Percentiles rank a stretch among this genome's conserved stretches.
Conservation (phyloP, 2,797 vertebrate species). For the Sphaeramia orbicularis region DNA sequence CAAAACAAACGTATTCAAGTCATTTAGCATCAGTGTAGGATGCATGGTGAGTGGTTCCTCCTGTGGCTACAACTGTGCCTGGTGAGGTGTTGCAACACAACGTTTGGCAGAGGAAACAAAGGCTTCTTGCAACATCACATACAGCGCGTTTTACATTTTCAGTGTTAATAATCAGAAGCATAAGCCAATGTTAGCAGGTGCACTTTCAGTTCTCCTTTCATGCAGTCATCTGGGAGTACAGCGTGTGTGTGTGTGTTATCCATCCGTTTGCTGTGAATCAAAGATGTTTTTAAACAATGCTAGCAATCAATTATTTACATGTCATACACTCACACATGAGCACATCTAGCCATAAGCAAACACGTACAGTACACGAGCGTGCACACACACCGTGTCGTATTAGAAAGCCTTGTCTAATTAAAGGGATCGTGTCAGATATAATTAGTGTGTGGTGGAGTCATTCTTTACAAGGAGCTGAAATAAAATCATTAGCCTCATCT, state of each 20-base stretch:
- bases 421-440: conserved; percentile 35
- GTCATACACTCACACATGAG: conserved; percentile 13
- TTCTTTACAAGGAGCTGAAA: conserved; percentile 35
- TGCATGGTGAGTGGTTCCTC: conserved; percentile 18
- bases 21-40: not conserved
- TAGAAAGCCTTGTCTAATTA: conserved; percentile 37
- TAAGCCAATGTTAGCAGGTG: conserved; percentile 5
- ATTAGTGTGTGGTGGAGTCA: conserved; percentile 24
- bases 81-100: conserved; percentile 34
- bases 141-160: not conserved
- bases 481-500: conserved; percentile 36
- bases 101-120: conserved; percentile 30
- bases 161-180: conserved; percentile 19
- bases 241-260: not conserved
- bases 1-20: no score
- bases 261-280: conserved; percentile 28
- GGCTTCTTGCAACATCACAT: not conserved
- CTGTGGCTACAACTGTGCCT: conserved; percentile 26
- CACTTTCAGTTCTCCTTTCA: no score
- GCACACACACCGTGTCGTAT: conserved; percentile 10
- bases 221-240: conserved; percentile 3
- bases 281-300: conserved; percentile 57
- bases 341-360: conserved; percentile 12
- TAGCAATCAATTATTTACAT: conserved; percentile 54
- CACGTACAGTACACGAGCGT: conserved; percentile 1